Evolutionary conservation across 1,140 invertebrate species (phyloP), one percentile per base, ranked within the genome.

Genomic region (Papilio aristodemus): DNA sequence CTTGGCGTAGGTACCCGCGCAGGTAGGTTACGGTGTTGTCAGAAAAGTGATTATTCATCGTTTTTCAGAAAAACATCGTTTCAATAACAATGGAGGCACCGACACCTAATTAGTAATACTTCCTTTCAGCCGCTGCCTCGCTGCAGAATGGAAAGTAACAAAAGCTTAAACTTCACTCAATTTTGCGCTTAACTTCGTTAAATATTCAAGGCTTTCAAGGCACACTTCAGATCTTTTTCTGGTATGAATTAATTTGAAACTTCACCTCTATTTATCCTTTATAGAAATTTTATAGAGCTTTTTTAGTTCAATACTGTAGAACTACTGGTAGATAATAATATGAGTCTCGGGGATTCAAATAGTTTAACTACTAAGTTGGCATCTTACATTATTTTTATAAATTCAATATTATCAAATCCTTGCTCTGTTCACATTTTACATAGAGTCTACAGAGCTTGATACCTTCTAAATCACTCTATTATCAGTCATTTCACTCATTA

Each of bases 51-150:
- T 54, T 54, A 13, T 25, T 54, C 46, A 22, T 54, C 17, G 7
- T 54, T 22, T 54, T 54, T 54, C 19, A 25, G 46, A 25, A 54
- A 46, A 54, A 54, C 19, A 54, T 54, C 19, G 46, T 22, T 46
- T 46, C 17, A 19, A 46, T 46, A 10, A 46, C 43, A 46, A 46
- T 46, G 17, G 43, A 19, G 43, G 43, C 14, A 10, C 43, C 43
- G 43, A 19, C 43, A 46, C 43, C 43, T 46, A 46, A 46, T 46
- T 46, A 46, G 43, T 1, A 46, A 8, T 14, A 19, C 43, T 46
- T 32, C 27, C 27, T 32, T 46, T 46, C 17, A 46, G 14, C 43
- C 43, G 43, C 43, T 46, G 9, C 14, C 43, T 46, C 43, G 6
- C 17, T 46, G 43, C 9, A 46, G 43, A 46, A 14, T 46, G 43